Evolutionary conservation across 2,888 invertebrate species (phyloP).

Genomic region (Cryptus armator): DNA sequence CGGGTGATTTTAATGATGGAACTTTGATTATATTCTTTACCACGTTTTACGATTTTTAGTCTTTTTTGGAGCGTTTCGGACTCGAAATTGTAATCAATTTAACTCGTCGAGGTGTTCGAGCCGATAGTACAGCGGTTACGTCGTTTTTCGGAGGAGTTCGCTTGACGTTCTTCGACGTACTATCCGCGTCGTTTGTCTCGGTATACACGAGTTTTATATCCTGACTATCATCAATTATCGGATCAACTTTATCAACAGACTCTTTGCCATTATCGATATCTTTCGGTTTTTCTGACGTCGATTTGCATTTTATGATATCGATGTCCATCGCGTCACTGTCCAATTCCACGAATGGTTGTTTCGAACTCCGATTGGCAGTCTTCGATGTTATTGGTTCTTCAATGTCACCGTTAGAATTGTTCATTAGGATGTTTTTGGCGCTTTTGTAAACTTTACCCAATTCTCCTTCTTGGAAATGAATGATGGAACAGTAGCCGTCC

Average conservation of each 20-base stretch:
- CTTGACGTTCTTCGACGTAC: slow-evolving; percentile 73
- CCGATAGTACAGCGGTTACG: slow-evolving; percentile 72
- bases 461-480: slow-evolving; percentile 91
- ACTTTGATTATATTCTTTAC: slow-evolving; percentile 19
- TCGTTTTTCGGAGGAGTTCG: slow-evolving; percentile 74
- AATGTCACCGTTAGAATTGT: slow-evolving; percentile 17
- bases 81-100: slow-evolving; percentile 92
- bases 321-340: slow-evolving; percentile 82
- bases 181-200: slow-evolving; percentile 83
- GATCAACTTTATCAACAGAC: slow-evolving; percentile 42
- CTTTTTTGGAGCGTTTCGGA: slow-evolving; percentile 90
- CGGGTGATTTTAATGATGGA: background rate
- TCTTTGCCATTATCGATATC: slow-evolving; percentile 48
- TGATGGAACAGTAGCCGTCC: slow-evolving; percentile 95
- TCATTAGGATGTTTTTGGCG: slow-evolving; percentile 78
- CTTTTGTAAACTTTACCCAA: slow-evolving; percentile 88
- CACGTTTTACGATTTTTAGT: slow-evolving; percentile 44
- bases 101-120: slow-evolving; percentile 89
- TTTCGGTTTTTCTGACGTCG: background rate
- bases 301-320: slow-evolving; percentile 73
- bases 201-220: slow-evolving; percentile 88
- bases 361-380: background rate
- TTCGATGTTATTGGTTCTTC: slow-evolving; percentile 15
- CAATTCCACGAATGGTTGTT: slow-evolving; percentile 71
- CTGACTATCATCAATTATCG: slow-evolving; percentile 85